Conservation (phyloP, 2,797 vertebrate genomes). For the Nyctalus aviator region DNA sequence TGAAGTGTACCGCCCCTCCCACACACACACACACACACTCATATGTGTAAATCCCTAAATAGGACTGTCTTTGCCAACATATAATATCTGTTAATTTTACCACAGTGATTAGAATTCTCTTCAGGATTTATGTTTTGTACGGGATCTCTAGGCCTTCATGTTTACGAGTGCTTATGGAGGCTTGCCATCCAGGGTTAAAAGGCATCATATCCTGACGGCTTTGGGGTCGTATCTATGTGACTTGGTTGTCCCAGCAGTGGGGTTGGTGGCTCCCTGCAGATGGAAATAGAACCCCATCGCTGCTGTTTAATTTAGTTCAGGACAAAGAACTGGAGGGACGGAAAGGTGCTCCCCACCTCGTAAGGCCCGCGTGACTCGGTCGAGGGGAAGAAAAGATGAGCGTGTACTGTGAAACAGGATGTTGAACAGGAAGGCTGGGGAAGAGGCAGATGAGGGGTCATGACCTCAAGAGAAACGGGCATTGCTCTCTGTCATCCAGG, state of each 20-base stretch:
- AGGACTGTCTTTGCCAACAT: too few species aligned
- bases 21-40: accelerated
- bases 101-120: neutral
- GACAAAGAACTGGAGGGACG: neutral
- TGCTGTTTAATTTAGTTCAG: neutral
- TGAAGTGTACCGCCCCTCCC: accelerated
- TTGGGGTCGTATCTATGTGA: neutral
- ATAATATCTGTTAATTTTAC: neutral
- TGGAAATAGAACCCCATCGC: neutral
- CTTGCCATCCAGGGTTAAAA: neutral
- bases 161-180: neutral
- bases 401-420: neutral
- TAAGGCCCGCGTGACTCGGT: neutral
- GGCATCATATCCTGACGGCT: neutral
- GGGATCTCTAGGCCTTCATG: neutral
- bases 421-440: neutral
- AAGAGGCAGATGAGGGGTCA: neutral
- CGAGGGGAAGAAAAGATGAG: neutral
- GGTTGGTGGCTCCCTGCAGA: neutral
- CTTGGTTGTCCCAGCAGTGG: neutral
- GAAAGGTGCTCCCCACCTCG: neutral
- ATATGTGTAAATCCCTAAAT: accelerated
- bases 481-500: conserved; percentile 77
- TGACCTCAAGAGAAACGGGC: neutral
- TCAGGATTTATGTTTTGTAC: neutral